Conservation (phyloP, 2,888 invertebrate species). For the Pammene fasciana region DNA sequence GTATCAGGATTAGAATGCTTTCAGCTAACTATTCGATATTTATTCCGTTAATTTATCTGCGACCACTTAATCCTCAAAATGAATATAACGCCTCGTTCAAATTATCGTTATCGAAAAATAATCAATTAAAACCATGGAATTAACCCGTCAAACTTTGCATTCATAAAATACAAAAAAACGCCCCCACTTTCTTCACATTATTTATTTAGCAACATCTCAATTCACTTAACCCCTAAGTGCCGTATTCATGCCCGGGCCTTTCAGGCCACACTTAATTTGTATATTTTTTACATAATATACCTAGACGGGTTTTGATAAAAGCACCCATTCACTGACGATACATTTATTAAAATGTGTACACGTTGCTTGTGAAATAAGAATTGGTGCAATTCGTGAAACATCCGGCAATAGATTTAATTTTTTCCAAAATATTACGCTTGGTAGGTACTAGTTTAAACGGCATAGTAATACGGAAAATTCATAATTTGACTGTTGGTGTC, state of each 20-base stretch:
- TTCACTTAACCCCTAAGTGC: slow-evolving; percentile 67
- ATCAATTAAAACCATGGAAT: background rate
- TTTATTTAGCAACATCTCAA: slow-evolving; percentile 61
- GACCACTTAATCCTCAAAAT: too few species aligned
- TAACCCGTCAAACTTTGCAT: slow-evolving; percentile 28
- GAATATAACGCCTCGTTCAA: background rate
- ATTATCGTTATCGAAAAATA: background rate
- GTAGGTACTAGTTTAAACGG: too few species aligned
- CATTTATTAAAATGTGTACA: slow-evolving; percentile 80
- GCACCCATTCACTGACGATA: slow-evolving; percentile 76
- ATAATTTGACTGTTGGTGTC: too few species aligned
- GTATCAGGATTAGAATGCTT: too few species aligned
- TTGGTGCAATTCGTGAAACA: background rate
- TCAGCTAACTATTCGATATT: too few species aligned
- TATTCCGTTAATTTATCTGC: too few species aligned
- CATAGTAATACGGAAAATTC: too few species aligned
- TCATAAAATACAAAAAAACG: slow-evolving; percentile 43
- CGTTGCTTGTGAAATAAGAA: slow-evolving; percentile 34
- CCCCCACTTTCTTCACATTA: slow-evolving; percentile 47
- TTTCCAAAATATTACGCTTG: too few species aligned
- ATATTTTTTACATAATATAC: slow-evolving; percentile 55
- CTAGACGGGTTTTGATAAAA: slow-evolving; percentile 72
- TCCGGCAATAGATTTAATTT: slow-evolving; percentile 48
- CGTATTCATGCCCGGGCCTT: slow-evolving; percentile 66
- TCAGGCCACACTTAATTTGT: slow-evolving; percentile 79